A percentile compares a stretch with the other conserved stretches of the same genome.
Conservation (phyloP, 2,113 vertebrate species). For the Tachuris rubrigastra region DNA sequence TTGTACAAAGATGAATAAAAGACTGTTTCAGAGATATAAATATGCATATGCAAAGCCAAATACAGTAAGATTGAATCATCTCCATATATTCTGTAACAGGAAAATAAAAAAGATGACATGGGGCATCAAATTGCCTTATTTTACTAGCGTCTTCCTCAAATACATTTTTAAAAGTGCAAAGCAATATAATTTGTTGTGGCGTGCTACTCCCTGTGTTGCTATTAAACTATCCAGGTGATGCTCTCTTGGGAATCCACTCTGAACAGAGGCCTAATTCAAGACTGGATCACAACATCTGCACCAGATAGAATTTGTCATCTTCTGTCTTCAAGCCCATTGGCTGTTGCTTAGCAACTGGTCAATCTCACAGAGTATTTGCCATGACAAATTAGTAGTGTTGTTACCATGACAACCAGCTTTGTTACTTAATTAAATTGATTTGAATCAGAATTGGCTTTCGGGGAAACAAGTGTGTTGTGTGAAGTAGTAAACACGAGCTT, state of each 20-base stretch:
- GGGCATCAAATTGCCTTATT: conserved; percentile 63
- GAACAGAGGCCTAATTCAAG: conserved; percentile 73
- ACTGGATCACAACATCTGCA: conserved; percentile 82
- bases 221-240: conserved; percentile 51
- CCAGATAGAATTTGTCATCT: conserved; percentile 84
- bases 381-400: conserved; percentile 91
- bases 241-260: conserved; percentile 59
- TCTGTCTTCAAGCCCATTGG: conserved; percentile 82
- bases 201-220: conserved; percentile 41
- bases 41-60: conserved; percentile 56
- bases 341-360: conserved; percentile 90
- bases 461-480: conserved; percentile 66
- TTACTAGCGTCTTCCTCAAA: conserved; percentile 52
- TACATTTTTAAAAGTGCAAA: conserved; percentile 56
- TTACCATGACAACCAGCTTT: conserved; percentile 97
- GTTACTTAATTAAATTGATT: conserved; percentile 97
- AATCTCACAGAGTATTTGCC: conserved; percentile 88
- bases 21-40: conserved; percentile 46
- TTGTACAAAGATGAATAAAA: conserved; percentile 19
- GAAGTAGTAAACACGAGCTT: conserved; percentile 65
- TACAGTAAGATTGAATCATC: conserved; percentile 58
- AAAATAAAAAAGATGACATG: conserved; percentile 63
- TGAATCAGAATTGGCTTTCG: conserved; percentile 84
- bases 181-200: conserved; percentile 64
- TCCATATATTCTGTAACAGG: conserved; percentile 46